Evolutionary conservation across 2,113 vertebrate species (phyloP).

Genomic region (Dicerorhinus sumatrensis): DNA sequence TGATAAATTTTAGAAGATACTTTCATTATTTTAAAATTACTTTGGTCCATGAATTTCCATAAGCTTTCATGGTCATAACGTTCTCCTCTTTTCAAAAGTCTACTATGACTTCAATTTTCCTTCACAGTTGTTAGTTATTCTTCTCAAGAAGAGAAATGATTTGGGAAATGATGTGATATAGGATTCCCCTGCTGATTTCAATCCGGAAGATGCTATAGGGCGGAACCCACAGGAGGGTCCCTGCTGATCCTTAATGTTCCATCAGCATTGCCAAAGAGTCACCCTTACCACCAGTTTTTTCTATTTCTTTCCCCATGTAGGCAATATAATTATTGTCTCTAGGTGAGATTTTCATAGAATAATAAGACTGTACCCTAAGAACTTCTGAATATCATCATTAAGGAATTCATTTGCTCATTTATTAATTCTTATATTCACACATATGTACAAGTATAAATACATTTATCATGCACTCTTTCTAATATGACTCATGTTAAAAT

Average conservation of each 20-base stretch:
- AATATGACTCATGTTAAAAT: not conserved
- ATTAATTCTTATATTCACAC: not conserved
- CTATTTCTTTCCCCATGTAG: slow-evolving; percentile 40
- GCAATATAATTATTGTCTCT: slow-evolving; percentile 49
- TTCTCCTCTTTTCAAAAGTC: slow-evolving; percentile 39
- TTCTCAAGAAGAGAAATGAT: slow-evolving; percentile 75
- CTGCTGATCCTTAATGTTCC: slow-evolving; percentile 64
- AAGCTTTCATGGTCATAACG: slow-evolving; percentile 9
- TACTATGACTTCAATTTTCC: slow-evolving; percentile 73
- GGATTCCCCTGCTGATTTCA: slow-evolving; percentile 78
- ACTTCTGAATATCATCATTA: slow-evolving; percentile 26
- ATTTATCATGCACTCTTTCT: not conserved
- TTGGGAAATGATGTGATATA: slow-evolving; percentile 76
- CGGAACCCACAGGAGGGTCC: slow-evolving; percentile 40
- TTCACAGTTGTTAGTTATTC: slow-evolving; percentile 75
- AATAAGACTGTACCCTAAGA: not conserved
- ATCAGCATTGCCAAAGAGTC: slow-evolving; percentile 57
- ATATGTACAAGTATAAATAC: not conserved
- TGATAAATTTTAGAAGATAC: not conserved
- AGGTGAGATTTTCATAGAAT: slow-evolving; percentile 39
- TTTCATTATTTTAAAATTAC: slow-evolving; percentile 54
- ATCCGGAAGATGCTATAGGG: slow-evolving; percentile 75
- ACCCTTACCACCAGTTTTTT: slow-evolving; percentile 44
- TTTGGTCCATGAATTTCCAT: slow-evolving; percentile 36
- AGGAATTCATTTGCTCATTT: slow-evolving; percentile 29